Evolutionary conservation across 2,113 vertebrate genomes (phyloP).

Genomic region (Elaphurus davidianus): DNA sequence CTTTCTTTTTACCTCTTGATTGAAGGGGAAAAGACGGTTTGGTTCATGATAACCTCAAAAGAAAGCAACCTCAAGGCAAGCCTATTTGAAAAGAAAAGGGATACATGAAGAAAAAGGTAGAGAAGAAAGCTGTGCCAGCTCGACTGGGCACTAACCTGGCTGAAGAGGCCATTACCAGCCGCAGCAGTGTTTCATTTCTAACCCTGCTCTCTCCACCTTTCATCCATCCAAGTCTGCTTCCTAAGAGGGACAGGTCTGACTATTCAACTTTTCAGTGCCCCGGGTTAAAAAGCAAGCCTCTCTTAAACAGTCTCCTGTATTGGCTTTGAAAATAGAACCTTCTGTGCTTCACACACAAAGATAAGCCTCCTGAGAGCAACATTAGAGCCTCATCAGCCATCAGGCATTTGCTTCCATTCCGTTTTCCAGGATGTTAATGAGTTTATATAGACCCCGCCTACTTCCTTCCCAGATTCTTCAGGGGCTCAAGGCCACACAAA

Average conservation of each 20-base stretch:
- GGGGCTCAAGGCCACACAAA: neutral
- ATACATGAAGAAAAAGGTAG: neutral
- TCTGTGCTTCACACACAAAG: neutral
- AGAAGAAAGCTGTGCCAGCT: neutral
- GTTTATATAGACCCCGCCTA: neutral
- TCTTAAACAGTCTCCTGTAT: neutral
- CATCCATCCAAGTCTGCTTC: neutral
- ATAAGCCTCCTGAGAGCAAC: neutral
- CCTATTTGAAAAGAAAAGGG: neutral
- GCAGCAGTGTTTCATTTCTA: neutral
- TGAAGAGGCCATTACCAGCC: neutral
- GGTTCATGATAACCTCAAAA: neutral
- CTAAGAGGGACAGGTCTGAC: neutral
- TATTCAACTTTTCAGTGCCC: neutral
- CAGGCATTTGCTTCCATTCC: neutral
- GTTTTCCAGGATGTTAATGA: neutral
- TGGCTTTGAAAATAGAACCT: neutral
- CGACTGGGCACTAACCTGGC: neutral
- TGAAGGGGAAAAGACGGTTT: neutral
- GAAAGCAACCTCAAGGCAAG: neutral
- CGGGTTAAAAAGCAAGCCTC: neutral
- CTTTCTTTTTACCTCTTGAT: conserved; percentile 10
- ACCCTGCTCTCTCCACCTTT: neutral
- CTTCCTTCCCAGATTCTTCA: conserved; percentile 7
- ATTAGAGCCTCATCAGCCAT: neutral